These are phyloP conservation scores for Ernsta delagoae DNA, from an alignment of 2,888 invertebrate genomes.

Conservation along the genomic window DNA sequence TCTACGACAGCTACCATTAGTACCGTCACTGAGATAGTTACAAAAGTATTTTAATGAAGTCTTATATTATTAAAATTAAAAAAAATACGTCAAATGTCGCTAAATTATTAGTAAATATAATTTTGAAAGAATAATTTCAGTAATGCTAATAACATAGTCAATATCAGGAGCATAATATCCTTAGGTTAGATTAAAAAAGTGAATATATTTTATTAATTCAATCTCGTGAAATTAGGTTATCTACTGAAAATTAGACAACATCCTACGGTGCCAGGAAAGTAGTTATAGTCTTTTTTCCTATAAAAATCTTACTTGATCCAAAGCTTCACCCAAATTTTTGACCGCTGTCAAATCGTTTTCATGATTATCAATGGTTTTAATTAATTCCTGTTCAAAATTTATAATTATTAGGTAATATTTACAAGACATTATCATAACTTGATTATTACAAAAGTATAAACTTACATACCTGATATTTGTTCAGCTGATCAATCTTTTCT, in stretches of 20 bases:
- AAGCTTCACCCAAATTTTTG: constrained; percentile 90
- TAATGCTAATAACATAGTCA: constrained; percentile 46
- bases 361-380: constrained; percentile 89
- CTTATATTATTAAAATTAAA: constrained; percentile 1
- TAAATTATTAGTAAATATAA: constrained; percentile 45
- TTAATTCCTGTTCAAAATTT: constrained; percentile 88
- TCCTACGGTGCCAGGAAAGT: constrained; percentile 67
- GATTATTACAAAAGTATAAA: background rate
- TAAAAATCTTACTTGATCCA: constrained; percentile 91
- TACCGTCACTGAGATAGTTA: constrained; percentile 48
- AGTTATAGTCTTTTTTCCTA: constrained; percentile 48
- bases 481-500: constrained; percentile 95
- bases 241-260: constrained; percentile 80
- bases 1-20: constrained; percentile 80
- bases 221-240: constrained; percentile 66
- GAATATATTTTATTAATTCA: constrained; percentile 36
- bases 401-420: constrained; percentile 47
- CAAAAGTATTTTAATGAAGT: background rate
- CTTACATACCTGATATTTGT: constrained; percentile 92
- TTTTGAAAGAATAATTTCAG: constrained; percentile 48
- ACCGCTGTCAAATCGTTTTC: constrained; percentile 90
- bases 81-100: constrained; percentile 45
- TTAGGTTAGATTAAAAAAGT: constrained; percentile 30
- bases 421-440: constrained; percentile 11
- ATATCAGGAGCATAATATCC: constrained; percentile 22